Evolutionary conservation across 2,888 invertebrate genomes (phyloP).

Genomic region (Eupithecia insigniata): DNA sequence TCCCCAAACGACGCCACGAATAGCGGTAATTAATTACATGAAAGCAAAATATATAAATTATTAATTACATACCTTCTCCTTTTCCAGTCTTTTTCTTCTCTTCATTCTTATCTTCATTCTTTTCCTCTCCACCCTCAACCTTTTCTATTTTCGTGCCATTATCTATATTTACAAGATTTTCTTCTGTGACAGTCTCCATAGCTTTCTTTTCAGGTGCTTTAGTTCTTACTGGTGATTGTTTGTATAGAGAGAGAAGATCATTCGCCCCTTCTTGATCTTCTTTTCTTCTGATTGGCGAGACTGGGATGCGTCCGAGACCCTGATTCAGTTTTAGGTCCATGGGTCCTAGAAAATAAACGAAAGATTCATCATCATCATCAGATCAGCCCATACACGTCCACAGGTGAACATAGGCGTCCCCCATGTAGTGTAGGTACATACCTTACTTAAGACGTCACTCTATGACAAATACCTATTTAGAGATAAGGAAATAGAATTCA

Average conservation of each 20-base stretch:
- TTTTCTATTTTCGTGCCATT: neutral
- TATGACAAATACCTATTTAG: too few species aligned
- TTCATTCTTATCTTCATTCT: neutral
- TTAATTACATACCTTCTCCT: conserved; percentile 6
- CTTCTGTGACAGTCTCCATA: neutral
- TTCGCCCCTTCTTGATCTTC: neutral
- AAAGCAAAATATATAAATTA: too few species aligned
- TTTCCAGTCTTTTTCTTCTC: conserved; percentile 5
- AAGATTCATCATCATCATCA: too few species aligned
- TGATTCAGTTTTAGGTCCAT: neutral
- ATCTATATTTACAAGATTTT: neutral
- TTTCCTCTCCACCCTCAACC: neutral
- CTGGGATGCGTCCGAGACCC: neutral
- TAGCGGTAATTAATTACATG: too few species aligned
- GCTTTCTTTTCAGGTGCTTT: neutral
- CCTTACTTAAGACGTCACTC: too few species aligned
- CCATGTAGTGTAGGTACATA: too few species aligned
- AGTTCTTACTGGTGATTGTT: neutral
- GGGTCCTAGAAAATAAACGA: neutral
- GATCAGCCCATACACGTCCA: too few species aligned
- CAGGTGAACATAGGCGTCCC: too few species aligned
- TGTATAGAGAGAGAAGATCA: neutral
- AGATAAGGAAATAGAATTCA: too few species aligned
- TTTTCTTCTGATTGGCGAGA: neutral
- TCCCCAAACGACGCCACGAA: too few species aligned